A percentile compares a stretch with the other conserved stretches of the same genome.
These are phyloP conservation scores for Melinopterus prodromus DNA, from an alignment of 2,888 invertebrate genomes.

Conservation along the genomic window DNA sequence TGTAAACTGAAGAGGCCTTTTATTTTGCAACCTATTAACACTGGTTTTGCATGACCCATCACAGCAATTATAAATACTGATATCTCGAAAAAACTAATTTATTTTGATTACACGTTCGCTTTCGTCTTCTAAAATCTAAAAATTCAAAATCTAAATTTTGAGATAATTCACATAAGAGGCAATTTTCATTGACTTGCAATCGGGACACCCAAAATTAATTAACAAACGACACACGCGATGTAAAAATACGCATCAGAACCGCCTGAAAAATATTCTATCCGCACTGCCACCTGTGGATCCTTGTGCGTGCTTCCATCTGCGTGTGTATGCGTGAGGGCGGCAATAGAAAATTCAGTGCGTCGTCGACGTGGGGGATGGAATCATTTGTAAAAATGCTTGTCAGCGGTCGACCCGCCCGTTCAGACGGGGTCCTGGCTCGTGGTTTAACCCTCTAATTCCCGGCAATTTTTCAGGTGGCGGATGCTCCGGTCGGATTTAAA, in stretches of 20 bases:
- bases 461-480: slow-evolving; percentile 38
- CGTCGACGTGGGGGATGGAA: slow-evolving; percentile 53
- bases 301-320: slow-evolving; percentile 32
- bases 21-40: too few relatives aligned
- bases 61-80: too few relatives aligned
- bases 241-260: not conserved
- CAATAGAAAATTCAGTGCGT: slow-evolving; percentile 52
- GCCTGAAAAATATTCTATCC: not conserved
- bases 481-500: slow-evolving; percentile 33
- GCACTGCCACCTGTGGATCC: slow-evolving; percentile 52
- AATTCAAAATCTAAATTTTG: not conserved
- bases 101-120: too few relatives aligned
- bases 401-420: slow-evolving; percentile 48
- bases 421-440: slow-evolving; percentile 39
- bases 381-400: slow-evolving; percentile 60
- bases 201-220: too few relatives aligned
- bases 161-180: not conserved
- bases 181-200: too few relatives aligned
- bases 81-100: too few relatives aligned
- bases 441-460: slow-evolving; percentile 38
- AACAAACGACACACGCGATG: not conserved
- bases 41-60: too few relatives aligned
- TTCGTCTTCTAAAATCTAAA: too few relatives aligned
- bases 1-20: too few relatives aligned
- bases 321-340: slow-evolving; percentile 43